These are phyloP conservation scores for Folsomia manolachei DNA, from an alignment of 2,888 invertebrate species.

Conservation along the genomic window DNA sequence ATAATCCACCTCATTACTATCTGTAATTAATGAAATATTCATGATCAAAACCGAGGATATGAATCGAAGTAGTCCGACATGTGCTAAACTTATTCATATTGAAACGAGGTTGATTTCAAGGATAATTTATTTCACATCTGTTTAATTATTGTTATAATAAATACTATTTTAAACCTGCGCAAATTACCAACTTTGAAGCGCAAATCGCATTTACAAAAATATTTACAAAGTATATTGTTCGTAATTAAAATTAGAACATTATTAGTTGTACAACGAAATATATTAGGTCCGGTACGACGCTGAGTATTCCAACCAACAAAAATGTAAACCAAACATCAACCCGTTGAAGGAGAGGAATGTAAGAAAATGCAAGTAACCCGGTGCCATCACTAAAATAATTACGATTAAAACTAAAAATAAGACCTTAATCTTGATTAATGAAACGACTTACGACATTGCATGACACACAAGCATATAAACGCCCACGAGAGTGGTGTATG, in stretches of 20 bases:
- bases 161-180: neutral
- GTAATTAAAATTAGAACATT: too few relatives aligned
- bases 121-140: constrained; percentile 1
- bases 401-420: neutral
- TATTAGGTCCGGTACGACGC: constrained; percentile 5
- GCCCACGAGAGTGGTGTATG: constrained; percentile 18
- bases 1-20: too few relatives aligned
- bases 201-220: too few relatives aligned
- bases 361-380: constrained; percentile 15
- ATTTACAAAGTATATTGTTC: too few relatives aligned
- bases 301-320: constrained; percentile 1
- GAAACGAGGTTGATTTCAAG: neutral
- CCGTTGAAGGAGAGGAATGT: constrained; percentile 16
- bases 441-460: constrained; percentile 8
- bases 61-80: neutral
- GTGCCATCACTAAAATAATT: constrained; percentile 6
- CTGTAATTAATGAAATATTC: too few relatives aligned
- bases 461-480: constrained; percentile 21
- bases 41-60: neutral
- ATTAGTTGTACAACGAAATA: neutral
- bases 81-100: neutral
- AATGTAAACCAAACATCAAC: constrained; percentile 18
- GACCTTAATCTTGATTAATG: neutral
- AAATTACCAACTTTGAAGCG: too few relatives aligned
- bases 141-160: neutral